Evolutionary conservation across 2,888 invertebrate species (phyloP), one percentile per base, ranked within the genome.

Genomic region (Apodemia mormo): DNA sequence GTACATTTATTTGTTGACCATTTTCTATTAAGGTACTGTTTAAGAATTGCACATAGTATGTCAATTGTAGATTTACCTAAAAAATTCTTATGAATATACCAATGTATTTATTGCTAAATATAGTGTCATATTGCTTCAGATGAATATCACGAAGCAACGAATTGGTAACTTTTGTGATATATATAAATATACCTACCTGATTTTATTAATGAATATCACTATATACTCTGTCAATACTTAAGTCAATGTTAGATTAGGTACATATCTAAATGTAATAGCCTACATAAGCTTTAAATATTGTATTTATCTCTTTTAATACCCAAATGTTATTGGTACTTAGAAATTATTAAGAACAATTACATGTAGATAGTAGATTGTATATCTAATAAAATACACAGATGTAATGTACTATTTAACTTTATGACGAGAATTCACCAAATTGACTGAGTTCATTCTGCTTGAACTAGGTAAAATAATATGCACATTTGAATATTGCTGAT

Each of bases 111-210:
- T 45, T 45, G 49, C 14, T 74, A 70, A 66, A 67, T 69, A 61
- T 70, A 68, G 69, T 58, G 43, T 68, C 70, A 69, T 71, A 66
- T 68, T 71, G 80, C 78, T 77, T 78, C 74, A 68, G 70, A 68
- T 73, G 70, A 73, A 73, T 76, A 68, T 68, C 69, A 71, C 71
- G 73, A 78, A 79, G 80, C 75, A 78, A 77, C 71, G 76, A 80
- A 79, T 78, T 76, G 70, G 71, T 75, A 76, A 77, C 70, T 66
- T 74, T 77, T 81, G 80, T 79, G 80, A 82, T 79, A 79, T 72
- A 68, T 72, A 76, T 72, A 70, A 68, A 74, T 73, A 74, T 73
- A 74, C 71, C 66, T 72, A 68, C 70, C 68, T 71, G 68, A 71
- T 70, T 71, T 68, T 68, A 30, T 67, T 70, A 43, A 9, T 61